Evolutionary conservation across 1,140 invertebrate species (phyloP).

Genomic region (Eriocheir sinensis): DNA sequence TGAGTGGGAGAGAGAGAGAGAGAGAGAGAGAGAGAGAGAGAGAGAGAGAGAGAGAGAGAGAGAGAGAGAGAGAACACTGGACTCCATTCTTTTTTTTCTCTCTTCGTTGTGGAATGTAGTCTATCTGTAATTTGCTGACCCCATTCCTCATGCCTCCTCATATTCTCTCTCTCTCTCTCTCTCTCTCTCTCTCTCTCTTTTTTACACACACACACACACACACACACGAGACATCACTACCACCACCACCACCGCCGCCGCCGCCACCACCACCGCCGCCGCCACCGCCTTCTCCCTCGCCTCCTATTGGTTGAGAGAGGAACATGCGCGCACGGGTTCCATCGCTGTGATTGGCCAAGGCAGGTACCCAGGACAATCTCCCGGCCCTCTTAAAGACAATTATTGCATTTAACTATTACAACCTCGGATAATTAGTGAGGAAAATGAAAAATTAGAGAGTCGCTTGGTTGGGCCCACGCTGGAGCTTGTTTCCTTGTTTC

Average conservation of each 20-base stretch:
- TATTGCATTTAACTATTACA: constrained; percentile 58
- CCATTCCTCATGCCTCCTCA: constrained; percentile 4
- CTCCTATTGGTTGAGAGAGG: constrained; percentile 26
- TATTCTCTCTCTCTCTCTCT: constrained; percentile 23
- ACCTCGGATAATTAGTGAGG: constrained; percentile 39
- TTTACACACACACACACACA: neutral
- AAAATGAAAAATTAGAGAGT: neutral
- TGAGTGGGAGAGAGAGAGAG: neutral
- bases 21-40: constrained; percentile 41
- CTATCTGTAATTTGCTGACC: constrained; percentile 14
- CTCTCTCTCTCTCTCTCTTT: neutral
- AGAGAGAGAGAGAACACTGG: constrained; percentile 21
- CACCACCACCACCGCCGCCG: no score
- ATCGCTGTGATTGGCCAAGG: constrained; percentile 36
- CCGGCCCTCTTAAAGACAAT: constrained; percentile 43
- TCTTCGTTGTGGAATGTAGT: neutral
- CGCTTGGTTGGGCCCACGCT: no score
- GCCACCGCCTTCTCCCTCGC: neutral
- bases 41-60: constrained; percentile 37
- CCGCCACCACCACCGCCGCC: neutral
- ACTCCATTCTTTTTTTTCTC: neutral
- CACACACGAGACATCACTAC: neutral
- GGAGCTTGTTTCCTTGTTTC: neutral
- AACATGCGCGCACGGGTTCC: constrained; percentile 5
- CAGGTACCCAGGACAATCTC: constrained; percentile 49